These are phyloP conservation scores for Lasaia peninsularis DNA, from an alignment of 1,140 invertebrate species.

Conservation along the genomic window DNA sequence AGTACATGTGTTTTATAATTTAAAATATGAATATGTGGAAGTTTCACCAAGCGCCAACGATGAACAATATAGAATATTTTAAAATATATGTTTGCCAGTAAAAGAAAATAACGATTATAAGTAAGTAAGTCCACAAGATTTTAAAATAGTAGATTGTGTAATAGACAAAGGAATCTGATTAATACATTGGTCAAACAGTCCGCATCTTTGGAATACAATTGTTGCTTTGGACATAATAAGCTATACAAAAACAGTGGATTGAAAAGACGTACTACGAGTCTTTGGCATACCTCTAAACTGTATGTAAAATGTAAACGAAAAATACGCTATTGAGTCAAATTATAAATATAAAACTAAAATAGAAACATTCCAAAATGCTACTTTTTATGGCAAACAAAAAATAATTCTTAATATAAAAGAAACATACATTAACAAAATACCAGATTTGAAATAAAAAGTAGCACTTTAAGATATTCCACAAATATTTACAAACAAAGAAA, in stretches of 20 bases:
- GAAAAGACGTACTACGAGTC: slow-evolving; percentile 59
- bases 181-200: slow-evolving; percentile 35
- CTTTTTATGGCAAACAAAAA: not conserved
- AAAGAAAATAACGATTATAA: not conserved
- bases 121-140: not conserved
- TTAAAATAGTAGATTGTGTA: not conserved
- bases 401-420: slow-evolving; percentile 3
- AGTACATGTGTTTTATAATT: too few species aligned
- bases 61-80: too few species aligned
- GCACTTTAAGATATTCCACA: not conserved
- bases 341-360: slow-evolving; percentile 14
- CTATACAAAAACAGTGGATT: slow-evolving; percentile 37
- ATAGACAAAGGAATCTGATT: not conserved
- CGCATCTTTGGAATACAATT: slow-evolving; percentile 58
- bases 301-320: slow-evolving; percentile 45
- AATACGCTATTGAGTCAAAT: slow-evolving; percentile 9
- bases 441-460: not conserved
- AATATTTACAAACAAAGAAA: slow-evolving; percentile 59
- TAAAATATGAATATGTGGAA: too few species aligned
- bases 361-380: slow-evolving; percentile 12
- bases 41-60: too few species aligned
- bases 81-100: too few species aligned
- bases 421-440: not conserved
- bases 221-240: slow-evolving; percentile 48
- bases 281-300: slow-evolving; percentile 74